Evolutionary conservation across 2,113 vertebrate genomes (phyloP).

Genomic region (Odocoileus virginianus): DNA sequence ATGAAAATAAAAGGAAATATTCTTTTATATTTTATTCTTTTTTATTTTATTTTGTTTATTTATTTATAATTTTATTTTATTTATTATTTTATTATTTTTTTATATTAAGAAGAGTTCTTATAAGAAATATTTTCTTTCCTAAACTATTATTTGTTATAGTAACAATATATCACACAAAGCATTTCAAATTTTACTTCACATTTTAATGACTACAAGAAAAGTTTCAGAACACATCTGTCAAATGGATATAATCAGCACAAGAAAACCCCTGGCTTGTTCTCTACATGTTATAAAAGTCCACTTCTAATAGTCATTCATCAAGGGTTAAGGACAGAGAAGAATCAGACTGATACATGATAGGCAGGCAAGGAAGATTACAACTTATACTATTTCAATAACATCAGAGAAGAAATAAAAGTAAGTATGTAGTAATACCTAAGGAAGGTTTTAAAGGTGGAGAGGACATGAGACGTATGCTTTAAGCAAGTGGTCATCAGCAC

Average conservation of each 20-base stretch:
- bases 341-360: background rate
- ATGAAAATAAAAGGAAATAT: slow-evolving; percentile 59
- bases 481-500: slow-evolving; percentile 5
- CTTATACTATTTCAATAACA: slow-evolving; percentile 6
- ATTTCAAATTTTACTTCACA: slow-evolving; percentile 62
- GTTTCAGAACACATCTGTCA: slow-evolving; percentile 74
- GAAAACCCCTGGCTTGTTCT: slow-evolving; percentile 60
- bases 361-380: background rate
- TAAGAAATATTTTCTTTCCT: slow-evolving; percentile 66
- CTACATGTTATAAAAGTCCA: slow-evolving; percentile 59
- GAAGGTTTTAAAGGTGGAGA: slow-evolving; percentile 38
- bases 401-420: slow-evolving; percentile 8
- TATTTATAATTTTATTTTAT: too few relatives aligned
- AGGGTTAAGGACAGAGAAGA: slow-evolving; percentile 24
- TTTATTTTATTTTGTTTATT: too few relatives aligned
- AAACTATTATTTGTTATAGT: slow-evolving; percentile 61
- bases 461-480: background rate
- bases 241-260: slow-evolving; percentile 64
- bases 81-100: too few relatives aligned
- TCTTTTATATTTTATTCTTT: too few relatives aligned
- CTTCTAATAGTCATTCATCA: slow-evolving; percentile 32
- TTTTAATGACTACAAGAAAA: slow-evolving; percentile 70
- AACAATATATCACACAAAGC: slow-evolving; percentile 46
- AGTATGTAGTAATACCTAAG: background rate
- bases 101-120: slow-evolving; percentile 25